Base-by-base conservation (phyloP, 1,140 invertebrate species). In the Megathymus violae region DNA sequence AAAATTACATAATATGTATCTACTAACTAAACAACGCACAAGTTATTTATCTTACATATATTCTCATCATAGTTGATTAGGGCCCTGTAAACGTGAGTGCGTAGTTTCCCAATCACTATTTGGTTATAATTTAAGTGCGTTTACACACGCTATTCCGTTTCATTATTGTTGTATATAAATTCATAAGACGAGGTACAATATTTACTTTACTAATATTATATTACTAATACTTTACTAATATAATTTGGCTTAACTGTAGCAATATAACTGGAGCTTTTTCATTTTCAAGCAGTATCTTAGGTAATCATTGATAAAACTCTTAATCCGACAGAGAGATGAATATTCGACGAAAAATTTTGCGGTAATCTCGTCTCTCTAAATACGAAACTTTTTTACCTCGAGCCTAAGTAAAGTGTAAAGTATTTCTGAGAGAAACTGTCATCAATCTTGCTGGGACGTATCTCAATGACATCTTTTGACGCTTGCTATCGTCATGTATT, bases 381-480 rank as follows among this genome's bases (percentile, higher is more conserved):
- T 43, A 60, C 51, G 65, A 67, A 69, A 69, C 52, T 71, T 69
- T 64, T 74, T 68, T 67, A 60, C 61, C 46, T 17, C 11, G 38
- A 47, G 64, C 15, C 64, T 43, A 46, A 64, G 54, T 70, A 62
- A 70, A 74, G 43, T 64, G 68, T 65, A 36, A 62, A 69, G 46
- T 62, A 47, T 67, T 58, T 65, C 51, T 52, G 51, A 56, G 64
- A 50, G 43, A 58, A 66, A 67, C 50, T 69, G 74, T 67, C 73
- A 79, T 79, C 77, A 79, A 79, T 79, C 77, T 76, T 76, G 62
- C 56, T 76, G 56, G 63, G 65, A 19, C 70, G 50, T 65, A 59
- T 59, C 63, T 64, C 47, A 65, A 74, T 76, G 76, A 74, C 76
- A 67, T 58, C 76, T 69, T 76, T 74, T 74, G 69, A 73, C 71